Base-by-base conservation (phyloP, 1,140 invertebrate genomes). In the Samia ricini region DNA sequence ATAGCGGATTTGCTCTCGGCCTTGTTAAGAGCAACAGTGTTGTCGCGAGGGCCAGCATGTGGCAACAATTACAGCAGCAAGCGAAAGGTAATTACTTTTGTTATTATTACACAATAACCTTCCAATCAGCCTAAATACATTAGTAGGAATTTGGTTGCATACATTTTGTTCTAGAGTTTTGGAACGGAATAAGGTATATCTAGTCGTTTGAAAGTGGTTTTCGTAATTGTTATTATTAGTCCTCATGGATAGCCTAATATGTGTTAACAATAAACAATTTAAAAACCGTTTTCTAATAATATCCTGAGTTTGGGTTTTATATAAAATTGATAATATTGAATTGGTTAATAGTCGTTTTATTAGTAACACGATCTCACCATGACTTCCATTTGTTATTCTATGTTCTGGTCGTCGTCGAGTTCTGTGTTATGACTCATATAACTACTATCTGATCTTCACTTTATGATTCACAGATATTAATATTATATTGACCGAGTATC, bases 11-110 rank as follows among this genome's bases (percentile, higher is more conserved):
- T 54, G 80, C 81, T 12, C 68, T 84, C n/a, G 90, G 90, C 3
- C 75, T 94, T 50, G 85, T 89, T 29, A 92, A 92, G 56, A 93
- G 92, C 71, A 92, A 91, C 69, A 93, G 93, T 63, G 93, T 94
- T 7, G 91, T 92, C 2, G 93, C 92, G 19, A 81, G 91, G 66
- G 93, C 93, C 49, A 92, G 90, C 64, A 91, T 94, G 91, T 94
- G 93, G 86, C 92, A 93, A 72, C 91, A 93, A 68, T 67, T 94
- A 69, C 93, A 94, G 66, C 86, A 93, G 68, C 91, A 93, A 71
- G 90, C 90, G 52, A 89, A 89, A 90, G 86, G 88, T 91, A 60
- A 68, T 48, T 64, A 24, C 51, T 56, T 59, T 29, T 10, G 6
- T 29, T 5, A 65, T 21, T 56, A 7, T 57, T 15, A 18, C n/a